A percentile compares a stretch with the other conserved stretches of the same genome.
These are phyloP conservation scores for Busseola fusca DNA, from an alignment of 2,888 invertebrate genomes.

Conservation along the genomic window DNA sequence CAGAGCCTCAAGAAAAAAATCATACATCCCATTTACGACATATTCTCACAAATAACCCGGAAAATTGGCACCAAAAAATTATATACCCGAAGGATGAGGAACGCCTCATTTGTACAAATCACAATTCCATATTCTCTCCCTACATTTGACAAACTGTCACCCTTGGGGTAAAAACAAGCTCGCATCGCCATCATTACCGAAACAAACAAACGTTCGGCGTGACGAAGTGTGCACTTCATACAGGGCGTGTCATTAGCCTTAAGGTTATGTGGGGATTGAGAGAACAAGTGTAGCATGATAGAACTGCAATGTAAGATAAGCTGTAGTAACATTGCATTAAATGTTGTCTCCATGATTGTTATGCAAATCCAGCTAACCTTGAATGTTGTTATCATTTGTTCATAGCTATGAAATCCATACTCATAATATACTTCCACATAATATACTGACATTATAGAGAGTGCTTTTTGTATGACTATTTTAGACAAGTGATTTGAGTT, in stretches of 20 bases:
- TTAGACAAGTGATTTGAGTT: no score
- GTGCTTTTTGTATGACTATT: no score
- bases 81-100: slow-evolving; percentile 28
- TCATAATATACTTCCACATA: no score
- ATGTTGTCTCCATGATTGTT: not conserved
- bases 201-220: slow-evolving; percentile 56
- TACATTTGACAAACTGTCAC: slow-evolving; percentile 23
- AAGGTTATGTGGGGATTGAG: slow-evolving; percentile 1
- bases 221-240: slow-evolving; percentile 58
- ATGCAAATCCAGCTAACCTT: not conserved
- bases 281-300: not conserved
- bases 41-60: slow-evolving; percentile 18
- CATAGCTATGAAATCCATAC: no score
- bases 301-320: not conserved
- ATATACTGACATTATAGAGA: no score
- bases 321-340: not conserved
- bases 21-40: not conserved
- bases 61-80: slow-evolving; percentile 42
- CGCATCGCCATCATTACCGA: slow-evolving; percentile 47
- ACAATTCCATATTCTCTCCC: slow-evolving; percentile 29
- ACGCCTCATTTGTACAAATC: slow-evolving; percentile 52
- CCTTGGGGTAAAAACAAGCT: slow-evolving; percentile 45
- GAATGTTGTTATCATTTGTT: not conserved
- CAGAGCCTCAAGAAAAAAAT: slow-evolving; percentile 3
- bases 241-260: slow-evolving; percentile 52